Evolutionary conservation across 1,140 invertebrate species (phyloP), one percentile per base, ranked within the genome.

Genomic region (Tetragonula clypearis): DNA sequence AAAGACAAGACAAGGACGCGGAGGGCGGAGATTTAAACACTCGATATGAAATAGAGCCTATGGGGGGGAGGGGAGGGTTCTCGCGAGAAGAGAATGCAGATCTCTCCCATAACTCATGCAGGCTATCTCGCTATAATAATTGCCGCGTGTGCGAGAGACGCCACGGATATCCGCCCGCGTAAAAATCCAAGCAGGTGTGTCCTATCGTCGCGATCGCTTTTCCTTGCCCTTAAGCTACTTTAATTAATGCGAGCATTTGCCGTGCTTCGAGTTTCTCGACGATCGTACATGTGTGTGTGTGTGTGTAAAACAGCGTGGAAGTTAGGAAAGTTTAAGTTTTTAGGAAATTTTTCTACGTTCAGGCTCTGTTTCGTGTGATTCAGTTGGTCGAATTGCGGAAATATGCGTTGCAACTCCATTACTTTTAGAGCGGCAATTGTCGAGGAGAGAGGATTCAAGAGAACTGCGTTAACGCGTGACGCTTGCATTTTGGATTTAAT

Each of bases 41-140:
- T 90, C 90, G 90, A 90, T 89, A 91, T 90, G 89, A 91, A 91
- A 90, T 91, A 90, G 86, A 91, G 90, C 86, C 89, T 81, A 84
- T 86, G 79, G 35, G 35, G 2, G 35, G 2, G 30, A 30, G 30
- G 86, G 90, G 87, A 82, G 86, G 77, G 78, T 58, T 9, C 41
- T 49, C 65, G 65, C 65, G 65, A n/a, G 65, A 66, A 35, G 73
- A 91, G 90, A 91, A 91, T 91, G 89, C 90, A 90, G 89, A 91
- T 90, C 90, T 90, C 87, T 87, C 87, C 69, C 90, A 90, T 91
- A 91, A 91, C 79, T 91, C 90, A 89, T 87, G 58, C 79, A 77
- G 65, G 84, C 84, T 90, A 90, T 88, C 82, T 87, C 68, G 88
- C 79, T 81, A 81, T 88, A 90, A 90, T 91, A 91, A 91, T 91